Base-by-base conservation (phyloP, 2,113 vertebrate genomes). In the Clarias gariepinus region DNA sequence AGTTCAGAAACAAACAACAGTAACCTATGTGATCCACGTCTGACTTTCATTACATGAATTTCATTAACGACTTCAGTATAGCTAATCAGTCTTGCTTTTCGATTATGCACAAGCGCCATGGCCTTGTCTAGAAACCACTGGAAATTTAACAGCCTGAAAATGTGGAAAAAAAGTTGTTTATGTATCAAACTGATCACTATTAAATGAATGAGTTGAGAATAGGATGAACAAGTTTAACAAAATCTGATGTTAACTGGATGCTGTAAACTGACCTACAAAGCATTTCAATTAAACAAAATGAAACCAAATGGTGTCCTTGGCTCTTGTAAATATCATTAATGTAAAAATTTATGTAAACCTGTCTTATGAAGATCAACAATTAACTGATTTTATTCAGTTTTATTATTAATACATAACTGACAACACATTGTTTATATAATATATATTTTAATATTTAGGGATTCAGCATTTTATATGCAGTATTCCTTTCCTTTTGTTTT, bases 361-460 rank as follows among this genome's bases (percentile, higher is more conserved):
- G 47, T 85, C 85, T 68, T 57, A 82, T 53, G 74, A 89, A 88
- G 84, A 79, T 86, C 76, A 66, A 90, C 81, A 85, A 91, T 68
- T 88, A 91, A 83, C 79, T 89, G 64, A 89, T 91, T 90, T 91
- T 91, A 61, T 82, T 89, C 83, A 90, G 90, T 93, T 94, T 94
- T 92, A 90, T 95, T 95, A 95, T 95, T 94, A 93, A 93, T 90
- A 90, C 90, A 91, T 91, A 84, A 82, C 82, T 85, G 86, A 90
- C 92, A 94, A 95, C 92, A 95, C 93, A 92, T 94, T 90, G 94
- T 93, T 93, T 93, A 94, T 95, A 95, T 94, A 95, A 93, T 94
- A 95, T 93, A 89, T 89, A 94, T 92, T 92, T 94, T 89, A 89
- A 94, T 95, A 93, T 93, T 93, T 92, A 93, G 92, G 90, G 92